phyloP scores from a whole-genome alignment of 64 coral and sea anemone species.

The Pocillopora damicornis region DNA sequence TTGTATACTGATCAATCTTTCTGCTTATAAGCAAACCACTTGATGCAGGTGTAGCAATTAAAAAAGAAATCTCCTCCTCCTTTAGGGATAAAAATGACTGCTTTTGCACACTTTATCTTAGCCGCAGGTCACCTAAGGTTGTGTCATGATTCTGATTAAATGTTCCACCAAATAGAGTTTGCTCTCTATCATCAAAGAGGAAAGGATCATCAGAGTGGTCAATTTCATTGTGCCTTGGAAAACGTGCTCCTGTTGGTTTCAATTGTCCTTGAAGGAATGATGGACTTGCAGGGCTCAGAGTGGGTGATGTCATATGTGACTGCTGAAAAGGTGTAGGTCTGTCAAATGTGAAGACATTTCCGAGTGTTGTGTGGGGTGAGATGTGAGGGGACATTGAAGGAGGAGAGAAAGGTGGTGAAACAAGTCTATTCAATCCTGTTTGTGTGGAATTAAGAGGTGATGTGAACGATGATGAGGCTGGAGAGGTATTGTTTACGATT shows the following conservation, averaged over 20 bases:
- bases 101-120: constrained; percentile 39
- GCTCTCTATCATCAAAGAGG: constrained; percentile 78
- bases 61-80: neutral
- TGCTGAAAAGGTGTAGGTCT: constrained; percentile 62
- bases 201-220: constrained; percentile 79
- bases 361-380: constrained; percentile 52
- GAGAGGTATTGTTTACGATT: constrained; percentile 26
- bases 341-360: constrained; percentile 83
- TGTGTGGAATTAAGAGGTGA: constrained; percentile 89
- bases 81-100: neutral
- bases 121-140: constrained; percentile 64
- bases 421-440: constrained; percentile 67
- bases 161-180: constrained; percentile 66
- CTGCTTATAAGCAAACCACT: no score
- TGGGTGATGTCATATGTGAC: constrained; percentile 66
- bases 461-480: constrained; percentile 57
- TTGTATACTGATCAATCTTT: no score
- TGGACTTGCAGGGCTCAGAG: constrained; percentile 74
- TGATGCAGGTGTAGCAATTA: neutral
- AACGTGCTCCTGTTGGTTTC: constrained; percentile 56
- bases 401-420: constrained; percentile 77
- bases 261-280: constrained; percentile 72
- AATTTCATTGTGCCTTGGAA: constrained; percentile 47
- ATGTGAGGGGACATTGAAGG: constrained; percentile 65
- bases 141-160: constrained; percentile 84